A percentile compares a stretch with the other conserved stretches of the same genome.
phyloP scores from a whole-genome alignment of 1,140 invertebrate species.

The Drosophila nigrodunni region DNA sequence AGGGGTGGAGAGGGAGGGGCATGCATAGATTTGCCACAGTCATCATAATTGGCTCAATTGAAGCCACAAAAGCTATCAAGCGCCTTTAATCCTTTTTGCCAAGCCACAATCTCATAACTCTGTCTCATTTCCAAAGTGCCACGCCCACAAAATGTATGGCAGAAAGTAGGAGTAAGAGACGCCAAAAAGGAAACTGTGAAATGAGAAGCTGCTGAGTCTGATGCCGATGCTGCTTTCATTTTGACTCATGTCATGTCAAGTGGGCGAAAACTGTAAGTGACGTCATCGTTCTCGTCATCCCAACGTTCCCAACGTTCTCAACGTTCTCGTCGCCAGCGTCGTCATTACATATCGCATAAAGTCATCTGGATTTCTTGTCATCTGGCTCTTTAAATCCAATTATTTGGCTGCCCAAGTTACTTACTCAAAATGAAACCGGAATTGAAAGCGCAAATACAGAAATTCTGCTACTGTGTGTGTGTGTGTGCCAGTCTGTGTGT shows the following conservation, averaged over 20 bases:
- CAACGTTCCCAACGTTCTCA: neutral
- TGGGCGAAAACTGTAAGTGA: slow-evolving; percentile 19
- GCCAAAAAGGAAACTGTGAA: neutral
- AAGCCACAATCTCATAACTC: slow-evolving; percentile 35
- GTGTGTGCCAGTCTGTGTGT: slow-evolving; percentile 1
- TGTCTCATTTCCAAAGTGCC: slow-evolving; percentile 10
- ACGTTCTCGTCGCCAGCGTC: slow-evolving; percentile 21
- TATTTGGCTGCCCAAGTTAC: slow-evolving; percentile 48
- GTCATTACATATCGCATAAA: slow-evolving; percentile 29
- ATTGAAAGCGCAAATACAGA: slow-evolving; percentile 45
- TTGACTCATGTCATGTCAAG: slow-evolving; percentile 32
- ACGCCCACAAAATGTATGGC: slow-evolving; percentile 20
- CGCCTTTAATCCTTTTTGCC: slow-evolving; percentile 44
- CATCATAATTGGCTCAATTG: slow-evolving; percentile 50
- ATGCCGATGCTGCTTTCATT: slow-evolving; percentile 4
- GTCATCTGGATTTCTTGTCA: slow-evolving; percentile 25
- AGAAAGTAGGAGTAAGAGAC: neutral
- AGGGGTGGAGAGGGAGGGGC: neutral
- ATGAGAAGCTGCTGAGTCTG: neutral
- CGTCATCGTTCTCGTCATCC: slow-evolving; percentile 26
- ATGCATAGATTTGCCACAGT: slow-evolving; percentile 20
- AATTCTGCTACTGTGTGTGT: slow-evolving; percentile 2
- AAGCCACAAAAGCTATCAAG: slow-evolving; percentile 24
- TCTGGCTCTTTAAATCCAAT: slow-evolving; percentile 46
- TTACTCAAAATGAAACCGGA: slow-evolving; percentile 51